Evolutionary conservation across 2,113 vertebrate genomes (phyloP), one percentile per base, ranked within the genome.

Genomic region (Archilochus colubris): DNA sequence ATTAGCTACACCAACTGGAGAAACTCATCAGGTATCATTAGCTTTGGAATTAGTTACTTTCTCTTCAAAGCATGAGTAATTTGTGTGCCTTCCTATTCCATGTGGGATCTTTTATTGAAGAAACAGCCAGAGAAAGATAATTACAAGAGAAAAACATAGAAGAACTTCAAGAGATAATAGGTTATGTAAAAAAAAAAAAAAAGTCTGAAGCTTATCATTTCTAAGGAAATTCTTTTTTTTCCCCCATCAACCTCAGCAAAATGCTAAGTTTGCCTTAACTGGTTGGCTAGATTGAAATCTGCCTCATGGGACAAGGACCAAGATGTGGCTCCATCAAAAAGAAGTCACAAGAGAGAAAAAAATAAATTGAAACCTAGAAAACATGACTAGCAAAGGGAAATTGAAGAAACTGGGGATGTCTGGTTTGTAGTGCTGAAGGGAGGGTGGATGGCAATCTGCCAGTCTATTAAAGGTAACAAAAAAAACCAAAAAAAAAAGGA

Each of bases 1-100:
- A 76, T 86, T 76, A 80, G 67, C 77, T 50, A 1, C 31, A 80
- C 0, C 16, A 6, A 59, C 24, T 78, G 58, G n/a, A 82, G 68
- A 31, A 91, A 75, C 68, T 88, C 87, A 93, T 80, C 76, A 28
- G 53, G 87, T 88, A 38, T 70, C 83, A 79, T 95, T 82, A 94
- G 62, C 66, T 91, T 61, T 61, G 70, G 67, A 85, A 95, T 78
- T 73, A 82, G 76, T 74, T 68, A 22, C 46, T 74, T 91, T 24
- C 46, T 66, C 40, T 78, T 88, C 61, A 88, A 81, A 88, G 61
- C 83, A 67, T 38, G 44, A 90, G 83, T 84, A 85, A 75, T 92
- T 88, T 70, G 25, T 74, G 46, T 48, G 79, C 61, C 72, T 95
- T 75, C 80, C 75, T 74, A 74, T 75, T 57, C 90, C 90, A 82